Evolutionary conservation across 2,113 vertebrate genomes (phyloP).

Genomic region (Nyctereutes procyonoides): DNA sequence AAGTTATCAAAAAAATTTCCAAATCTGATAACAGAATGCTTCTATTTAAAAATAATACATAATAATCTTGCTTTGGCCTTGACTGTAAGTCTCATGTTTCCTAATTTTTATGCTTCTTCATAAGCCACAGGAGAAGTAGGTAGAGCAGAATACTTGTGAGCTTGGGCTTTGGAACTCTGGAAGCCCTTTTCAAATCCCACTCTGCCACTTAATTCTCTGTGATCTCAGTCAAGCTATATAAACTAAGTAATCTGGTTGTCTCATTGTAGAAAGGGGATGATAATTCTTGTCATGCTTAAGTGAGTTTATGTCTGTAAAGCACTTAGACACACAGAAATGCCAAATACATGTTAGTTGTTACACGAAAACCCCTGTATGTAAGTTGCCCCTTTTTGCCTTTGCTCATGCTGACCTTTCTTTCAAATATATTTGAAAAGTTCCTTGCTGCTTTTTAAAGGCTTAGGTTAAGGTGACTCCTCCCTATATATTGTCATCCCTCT

Average conservation of each 20-base stretch:
- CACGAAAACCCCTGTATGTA: background rate
- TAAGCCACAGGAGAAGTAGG: background rate
- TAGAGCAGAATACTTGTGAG: background rate
- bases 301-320: background rate
- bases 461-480: background rate
- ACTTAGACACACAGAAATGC: background rate
- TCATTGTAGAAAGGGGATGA: background rate
- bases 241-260: background rate
- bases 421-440: background rate
- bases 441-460: background rate
- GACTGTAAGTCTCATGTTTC: background rate
- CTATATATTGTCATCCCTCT: background rate
- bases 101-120: background rate
- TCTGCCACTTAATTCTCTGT: background rate
- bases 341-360: background rate
- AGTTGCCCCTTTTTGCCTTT: background rate
- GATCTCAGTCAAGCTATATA: background rate
- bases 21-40: background rate
- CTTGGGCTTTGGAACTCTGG: background rate
- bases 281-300: background rate
- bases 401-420: background rate
- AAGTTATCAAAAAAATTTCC: background rate
- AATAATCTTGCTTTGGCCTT: background rate
- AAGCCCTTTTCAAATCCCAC: background rate
- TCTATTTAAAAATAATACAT: constrained; percentile 15